Base-by-base conservation (phyloP, 2,797 vertebrate genomes). In the Gymnopithys bicolor region DNA sequence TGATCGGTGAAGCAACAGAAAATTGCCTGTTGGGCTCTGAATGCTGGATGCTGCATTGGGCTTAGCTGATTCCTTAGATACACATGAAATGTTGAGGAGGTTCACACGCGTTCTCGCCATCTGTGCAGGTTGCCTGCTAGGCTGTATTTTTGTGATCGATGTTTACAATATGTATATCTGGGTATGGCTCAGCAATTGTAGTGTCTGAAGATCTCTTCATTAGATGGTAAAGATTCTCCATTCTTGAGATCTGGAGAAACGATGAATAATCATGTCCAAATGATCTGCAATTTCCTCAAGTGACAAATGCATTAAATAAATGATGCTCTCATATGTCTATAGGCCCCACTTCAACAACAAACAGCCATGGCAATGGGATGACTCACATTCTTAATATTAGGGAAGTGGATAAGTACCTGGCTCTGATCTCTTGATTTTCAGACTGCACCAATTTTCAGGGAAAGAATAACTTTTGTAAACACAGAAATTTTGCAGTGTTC, bases 321-420 rank as follows among this genome's bases (percentile, higher is more conserved):
- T 56, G 9, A 81, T 93, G 64, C 30, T 89, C 35, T 67, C 64
- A 67, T 66, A 60, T 90, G 59, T 84, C 85, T 76, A 49, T 87
- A 93, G 84, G 90, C 86, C 89, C 59, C 82, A 87, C 25, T 76
- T 95, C 92, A 89, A 55, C 46, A 93, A 63, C 53, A 90, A 93
- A 84, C 60, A 88, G 84, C 56, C 55, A 37, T 58, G 73, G 67
- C 86, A 71, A 11, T 83, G n/a, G 63, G 43, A 94, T 88, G 84
- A 94, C 68, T 96, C 84, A 64, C 8, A 13, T 79, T 87, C 58
- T 87, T 77, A 80, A 14, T 63, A 79, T 85, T 58, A 84, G 43
- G 39, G 84, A 92, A 90, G 46, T 45, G 41, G 67, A 67, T 77
- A 78, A 93, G 79, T 69, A 88, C 32, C 84, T 86, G 74, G 13